Conservation (phyloP, 2,888 invertebrate species). For the Limenitis camilla region DNA sequence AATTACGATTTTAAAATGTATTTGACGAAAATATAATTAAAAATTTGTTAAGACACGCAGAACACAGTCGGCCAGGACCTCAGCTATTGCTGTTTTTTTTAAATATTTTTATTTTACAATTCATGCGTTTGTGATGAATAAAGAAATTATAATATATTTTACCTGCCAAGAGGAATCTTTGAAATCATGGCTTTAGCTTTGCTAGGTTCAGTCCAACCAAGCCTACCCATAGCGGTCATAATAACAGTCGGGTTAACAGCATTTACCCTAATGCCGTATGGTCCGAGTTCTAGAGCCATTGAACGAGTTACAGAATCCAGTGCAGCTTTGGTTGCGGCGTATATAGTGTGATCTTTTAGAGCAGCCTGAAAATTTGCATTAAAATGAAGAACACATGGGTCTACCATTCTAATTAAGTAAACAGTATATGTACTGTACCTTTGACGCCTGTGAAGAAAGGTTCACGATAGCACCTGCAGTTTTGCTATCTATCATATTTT, state of each 20-base stretch:
- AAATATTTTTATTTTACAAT: no score
- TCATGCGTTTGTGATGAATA: no score
- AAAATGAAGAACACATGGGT: background rate
- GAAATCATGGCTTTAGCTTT: slow-evolving; percentile 82
- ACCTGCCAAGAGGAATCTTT: slow-evolving; percentile 91
- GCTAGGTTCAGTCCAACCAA: slow-evolving; percentile 88
- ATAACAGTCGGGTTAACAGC: slow-evolving; percentile 95
- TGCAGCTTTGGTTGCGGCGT: slow-evolving; percentile 92
- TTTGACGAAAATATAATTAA: no score
- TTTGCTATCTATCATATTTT: slow-evolving; percentile 81
- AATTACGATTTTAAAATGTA: no score
- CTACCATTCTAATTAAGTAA: background rate
- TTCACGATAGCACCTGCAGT: slow-evolving; percentile 89
- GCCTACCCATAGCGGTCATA: slow-evolving; percentile 91
- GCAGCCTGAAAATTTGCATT: slow-evolving; percentile 70
- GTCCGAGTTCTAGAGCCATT: slow-evolving; percentile 91
- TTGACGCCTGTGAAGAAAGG: slow-evolving; percentile 90
- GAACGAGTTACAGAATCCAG: slow-evolving; percentile 88
- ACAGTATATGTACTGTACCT: slow-evolving; percentile 50
- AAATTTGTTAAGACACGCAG: no score
- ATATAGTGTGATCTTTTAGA: slow-evolving; percentile 84
- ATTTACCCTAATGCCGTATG: slow-evolving; percentile 90
- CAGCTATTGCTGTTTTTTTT: no score
- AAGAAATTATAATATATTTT: background rate
- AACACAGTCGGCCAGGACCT: no score